Evolutionary conservation across 1,140 invertebrate genomes (phyloP).

Genomic region (Eueides isabella): DNA sequence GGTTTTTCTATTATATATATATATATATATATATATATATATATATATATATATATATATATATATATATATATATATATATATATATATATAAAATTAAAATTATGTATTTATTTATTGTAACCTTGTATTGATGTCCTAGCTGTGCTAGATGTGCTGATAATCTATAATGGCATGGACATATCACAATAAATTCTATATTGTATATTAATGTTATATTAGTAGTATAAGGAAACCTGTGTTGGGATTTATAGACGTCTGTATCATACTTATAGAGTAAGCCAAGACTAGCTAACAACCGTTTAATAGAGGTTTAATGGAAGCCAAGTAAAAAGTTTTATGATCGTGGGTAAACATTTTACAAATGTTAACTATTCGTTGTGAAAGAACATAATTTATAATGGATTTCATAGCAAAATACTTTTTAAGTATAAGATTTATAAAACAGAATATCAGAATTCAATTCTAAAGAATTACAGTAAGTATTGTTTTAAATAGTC

Average conservation of each 20-base stretch:
- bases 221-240: constrained; percentile 44
- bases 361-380: neutral
- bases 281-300: constrained; percentile 23
- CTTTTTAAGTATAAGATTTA: too few species aligned
- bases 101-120: neutral
- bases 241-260: constrained; percentile 41
- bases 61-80: neutral
- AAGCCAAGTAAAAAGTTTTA: constrained; percentile 22
- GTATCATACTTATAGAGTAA: constrained; percentile 30
- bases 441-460: too few species aligned
- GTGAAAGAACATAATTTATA: constrained; percentile 1
- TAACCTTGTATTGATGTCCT: neutral
- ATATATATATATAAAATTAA: neutral
- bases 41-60: neutral
- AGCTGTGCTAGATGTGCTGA: constrained; percentile 1
- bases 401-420: neutral
- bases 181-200: constrained; percentile 25
- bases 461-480: too few species aligned
- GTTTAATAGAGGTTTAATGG: constrained; percentile 27
- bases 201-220: constrained; percentile 42
- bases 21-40: neutral
- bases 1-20: too few species aligned
- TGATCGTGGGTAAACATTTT: constrained; percentile 23
- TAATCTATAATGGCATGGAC: constrained; percentile 35
- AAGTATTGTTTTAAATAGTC: too few species aligned